Percentiles rank a stretch among this genome's conserved stretches.
Conservation (phyloP, 2,113 vertebrate genomes). For the Lampris megalopsis region DNA sequence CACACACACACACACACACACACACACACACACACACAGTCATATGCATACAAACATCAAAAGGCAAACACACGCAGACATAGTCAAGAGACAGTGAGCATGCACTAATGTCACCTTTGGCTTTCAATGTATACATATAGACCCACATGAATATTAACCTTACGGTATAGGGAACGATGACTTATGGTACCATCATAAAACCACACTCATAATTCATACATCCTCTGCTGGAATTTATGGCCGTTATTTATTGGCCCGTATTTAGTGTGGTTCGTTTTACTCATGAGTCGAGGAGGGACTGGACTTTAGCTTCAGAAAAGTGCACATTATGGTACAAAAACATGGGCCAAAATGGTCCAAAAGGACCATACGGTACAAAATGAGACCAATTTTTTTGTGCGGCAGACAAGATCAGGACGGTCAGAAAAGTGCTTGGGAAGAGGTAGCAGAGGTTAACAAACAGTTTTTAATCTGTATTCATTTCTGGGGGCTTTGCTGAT, state of each 20-base stretch:
- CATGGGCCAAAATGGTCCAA: too few relatives aligned
- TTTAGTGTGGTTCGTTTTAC: slow-evolving; percentile 44
- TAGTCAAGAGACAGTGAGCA: slow-evolving; percentile 36
- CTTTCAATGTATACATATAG: slow-evolving; percentile 34
- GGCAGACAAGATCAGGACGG: slow-evolving; percentile 61
- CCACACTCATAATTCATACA: slow-evolving; percentile 52
- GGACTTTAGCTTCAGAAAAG: slow-evolving; percentile 25
- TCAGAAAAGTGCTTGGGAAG: slow-evolving; percentile 45
- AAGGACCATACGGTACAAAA: too few relatives aligned
- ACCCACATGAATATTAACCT: slow-evolving; percentile 34
- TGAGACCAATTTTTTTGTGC: slow-evolving; percentile 54
- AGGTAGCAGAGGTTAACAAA: slow-evolving; percentile 49
- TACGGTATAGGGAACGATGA: slow-evolving; percentile 51
- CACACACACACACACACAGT: slow-evolving; percentile 8
- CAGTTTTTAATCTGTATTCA: slow-evolving; percentile 38
- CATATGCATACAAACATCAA: slow-evolving; percentile 51
- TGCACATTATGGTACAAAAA: slow-evolving; percentile 37
- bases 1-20: slow-evolving; percentile 8
- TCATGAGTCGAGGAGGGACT: slow-evolving; percentile 8
- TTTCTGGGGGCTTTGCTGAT: slow-evolving; percentile 10
- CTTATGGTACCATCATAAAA: slow-evolving; percentile 59
- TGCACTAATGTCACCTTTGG: slow-evolving; percentile 57
- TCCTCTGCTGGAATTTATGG: slow-evolving; percentile 55
- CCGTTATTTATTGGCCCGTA: slow-evolving; percentile 59
- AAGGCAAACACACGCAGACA: slow-evolving; percentile 49